Conservation (phyloP, 2,113 vertebrate species). For the Albula glossodonta region DNA sequence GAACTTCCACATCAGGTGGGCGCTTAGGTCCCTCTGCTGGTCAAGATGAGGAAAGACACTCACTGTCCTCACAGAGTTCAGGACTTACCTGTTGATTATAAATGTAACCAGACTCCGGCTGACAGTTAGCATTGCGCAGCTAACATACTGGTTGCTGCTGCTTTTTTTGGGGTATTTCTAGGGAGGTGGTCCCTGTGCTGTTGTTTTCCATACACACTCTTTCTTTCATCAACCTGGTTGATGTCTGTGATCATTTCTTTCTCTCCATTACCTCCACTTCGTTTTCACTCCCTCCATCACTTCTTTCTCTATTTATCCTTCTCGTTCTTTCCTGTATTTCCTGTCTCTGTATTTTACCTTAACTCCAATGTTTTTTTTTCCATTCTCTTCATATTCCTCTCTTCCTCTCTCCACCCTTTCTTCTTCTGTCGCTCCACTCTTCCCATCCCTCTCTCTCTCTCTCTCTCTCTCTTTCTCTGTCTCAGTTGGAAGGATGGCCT, state of each 20-base stretch:
- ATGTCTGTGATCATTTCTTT: neutral
- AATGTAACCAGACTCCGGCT: too few relatives aligned
- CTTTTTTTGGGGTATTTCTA: too few relatives aligned
- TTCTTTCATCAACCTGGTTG: neutral
- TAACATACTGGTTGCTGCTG: too few relatives aligned
- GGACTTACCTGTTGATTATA: too few relatives aligned
- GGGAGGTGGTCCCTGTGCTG: too few relatives aligned
- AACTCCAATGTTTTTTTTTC: too few relatives aligned
- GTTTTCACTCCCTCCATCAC: neutral
- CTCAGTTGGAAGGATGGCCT: conserved; percentile 80
- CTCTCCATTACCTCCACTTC: conserved; percentile 6
- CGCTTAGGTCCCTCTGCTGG: conserved; percentile 9
- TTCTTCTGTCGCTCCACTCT: neutral
- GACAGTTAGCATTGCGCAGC: too few relatives aligned
- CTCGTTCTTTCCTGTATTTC: neutral
- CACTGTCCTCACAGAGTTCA: neutral
- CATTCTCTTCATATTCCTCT: conserved; percentile 4
- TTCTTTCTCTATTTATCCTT: neutral
- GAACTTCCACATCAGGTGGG: conserved; percentile 82
- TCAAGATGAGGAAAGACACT: neutral
- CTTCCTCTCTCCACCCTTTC: neutral
- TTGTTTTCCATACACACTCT: neutral
- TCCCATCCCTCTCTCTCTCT: neutral
- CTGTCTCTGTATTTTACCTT: too few relatives aligned
- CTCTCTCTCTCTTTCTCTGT: neutral